These are phyloP conservation scores for Enteromius anoplus DNA, from an alignment of 2,797 vertebrate genomes.

Conservation along the genomic window DNA sequence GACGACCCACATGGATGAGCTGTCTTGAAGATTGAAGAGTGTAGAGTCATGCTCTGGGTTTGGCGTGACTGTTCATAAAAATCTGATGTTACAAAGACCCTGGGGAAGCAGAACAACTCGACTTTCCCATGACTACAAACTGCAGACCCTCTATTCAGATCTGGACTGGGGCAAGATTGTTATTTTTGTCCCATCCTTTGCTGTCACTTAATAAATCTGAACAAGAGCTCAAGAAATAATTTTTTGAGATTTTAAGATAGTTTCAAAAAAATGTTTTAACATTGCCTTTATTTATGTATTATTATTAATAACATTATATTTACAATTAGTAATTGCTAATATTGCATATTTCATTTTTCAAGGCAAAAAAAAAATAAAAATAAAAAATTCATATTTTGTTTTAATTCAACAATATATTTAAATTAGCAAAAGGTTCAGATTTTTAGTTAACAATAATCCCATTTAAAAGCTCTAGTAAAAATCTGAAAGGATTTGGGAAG, in stretches of 20 bases:
- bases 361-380: neutral
- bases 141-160: conserved; percentile 60
- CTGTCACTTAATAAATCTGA: conserved; percentile 49
- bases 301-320: no score
- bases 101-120: conserved; percentile 60
- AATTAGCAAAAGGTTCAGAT: neutral
- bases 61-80: conserved; percentile 63
- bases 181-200: conserved; percentile 55
- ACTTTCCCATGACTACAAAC: conserved; percentile 68
- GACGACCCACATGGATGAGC: conserved; percentile 61
- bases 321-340: neutral
- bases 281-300: neutral
- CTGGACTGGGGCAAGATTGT: conserved; percentile 17
- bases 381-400: neutral
- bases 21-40: conserved; percentile 46
- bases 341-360: neutral
- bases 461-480: neutral
- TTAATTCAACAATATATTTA: neutral
- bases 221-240: conserved; percentile 34
- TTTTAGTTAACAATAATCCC: neutral
- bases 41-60: conserved; percentile 38
- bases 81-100: conserved; percentile 56
- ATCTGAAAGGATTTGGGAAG: neutral
- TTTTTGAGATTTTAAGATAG: neutral
- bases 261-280: no score